phyloP scores from a whole-genome alignment of 1,140 invertebrate genomes.

The Ditylenchus dipsaci region DNA sequence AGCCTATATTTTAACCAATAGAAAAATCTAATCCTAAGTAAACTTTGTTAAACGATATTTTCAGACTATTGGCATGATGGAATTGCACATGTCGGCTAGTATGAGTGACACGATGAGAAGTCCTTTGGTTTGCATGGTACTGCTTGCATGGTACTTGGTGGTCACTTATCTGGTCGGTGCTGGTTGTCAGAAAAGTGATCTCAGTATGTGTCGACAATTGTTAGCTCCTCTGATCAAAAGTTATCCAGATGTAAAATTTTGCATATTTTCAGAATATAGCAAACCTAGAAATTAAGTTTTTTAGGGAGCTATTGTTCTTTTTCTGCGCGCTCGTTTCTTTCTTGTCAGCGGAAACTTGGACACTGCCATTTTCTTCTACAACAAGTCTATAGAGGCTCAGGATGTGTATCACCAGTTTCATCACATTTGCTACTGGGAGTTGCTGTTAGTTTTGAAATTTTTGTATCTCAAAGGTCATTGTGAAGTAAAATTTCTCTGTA shows the following conservation, averaged over 20 bases:
- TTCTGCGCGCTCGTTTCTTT: constrained; percentile 79
- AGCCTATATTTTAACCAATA: too few species aligned
- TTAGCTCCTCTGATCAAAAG: constrained; percentile 32
- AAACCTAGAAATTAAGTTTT: constrained; percentile 2
- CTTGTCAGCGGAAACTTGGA: constrained; percentile 75
- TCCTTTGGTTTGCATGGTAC: constrained; percentile 37
- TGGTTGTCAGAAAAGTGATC: constrained; percentile 43
- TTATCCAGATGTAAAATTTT: constrained; percentile 53
- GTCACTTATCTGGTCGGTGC: constrained; percentile 45
- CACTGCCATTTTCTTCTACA: constrained; percentile 72
- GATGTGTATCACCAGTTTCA: constrained; percentile 85
- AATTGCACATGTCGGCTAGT: constrained; percentile 32
- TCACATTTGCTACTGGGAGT: constrained; percentile 89
- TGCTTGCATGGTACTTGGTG: constrained; percentile 49
- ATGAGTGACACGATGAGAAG: constrained; percentile 42
- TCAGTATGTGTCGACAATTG: constrained; percentile 37
- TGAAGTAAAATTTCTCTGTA: too few species aligned
- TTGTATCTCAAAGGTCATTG: not conserved
- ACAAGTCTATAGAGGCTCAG: constrained; percentile 77
- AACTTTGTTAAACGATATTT: too few species aligned
- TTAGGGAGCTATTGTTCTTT: constrained; percentile 82
- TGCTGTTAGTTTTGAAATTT: constrained; percentile 74
- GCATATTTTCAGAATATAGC: constrained; percentile 5
- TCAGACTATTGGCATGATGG: constrained; percentile 42
- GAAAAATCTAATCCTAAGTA: too few species aligned